phyloP scores from a whole-genome alignment of 1,140 invertebrate genomes.

The Diploscapter pachys region DNA sequence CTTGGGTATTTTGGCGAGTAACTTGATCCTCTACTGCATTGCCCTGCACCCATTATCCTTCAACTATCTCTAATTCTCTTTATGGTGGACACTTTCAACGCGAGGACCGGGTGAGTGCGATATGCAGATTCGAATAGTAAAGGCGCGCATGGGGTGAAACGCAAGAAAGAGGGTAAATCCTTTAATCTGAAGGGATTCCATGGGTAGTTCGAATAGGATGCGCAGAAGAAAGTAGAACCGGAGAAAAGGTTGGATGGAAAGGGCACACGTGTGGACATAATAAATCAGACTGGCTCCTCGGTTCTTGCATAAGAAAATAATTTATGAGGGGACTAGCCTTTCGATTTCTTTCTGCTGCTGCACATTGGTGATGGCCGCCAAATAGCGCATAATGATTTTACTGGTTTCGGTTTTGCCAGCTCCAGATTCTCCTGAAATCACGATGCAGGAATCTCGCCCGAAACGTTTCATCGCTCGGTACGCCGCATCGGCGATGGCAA shows the following conservation, averaged over 20 bases:
- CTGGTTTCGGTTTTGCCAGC: conserved; percentile 95
- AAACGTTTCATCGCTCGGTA: conserved; percentile 84
- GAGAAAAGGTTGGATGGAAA: not conserved
- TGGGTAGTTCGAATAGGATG: not conserved
- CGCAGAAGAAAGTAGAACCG: not conserved
- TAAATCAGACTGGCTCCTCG: not conserved
- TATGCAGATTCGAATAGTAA: no score
- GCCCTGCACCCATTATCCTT: not conserved
- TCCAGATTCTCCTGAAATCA: conserved; percentile 90
- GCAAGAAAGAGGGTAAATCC: no score
- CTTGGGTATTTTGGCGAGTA: no score
- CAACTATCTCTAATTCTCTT: not conserved
- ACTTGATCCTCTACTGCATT: no score
- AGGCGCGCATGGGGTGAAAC: no score
- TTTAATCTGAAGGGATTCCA: no score
- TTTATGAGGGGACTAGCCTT: conserved; percentile 65
- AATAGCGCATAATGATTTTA: conserved; percentile 98
- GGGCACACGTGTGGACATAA: not conserved
- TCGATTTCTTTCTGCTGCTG: conserved; percentile 88
- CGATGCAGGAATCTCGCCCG: conserved; percentile 86
- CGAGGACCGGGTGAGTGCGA: no score
- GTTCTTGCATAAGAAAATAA: not conserved
- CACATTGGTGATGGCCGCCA: conserved; percentile 90
- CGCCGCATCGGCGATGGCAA: conserved; percentile 85
- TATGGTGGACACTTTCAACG: not conserved